Base-by-base conservation (phyloP, 2,888 invertebrate species). In the Leptinotarsa peninsularis region DNA sequence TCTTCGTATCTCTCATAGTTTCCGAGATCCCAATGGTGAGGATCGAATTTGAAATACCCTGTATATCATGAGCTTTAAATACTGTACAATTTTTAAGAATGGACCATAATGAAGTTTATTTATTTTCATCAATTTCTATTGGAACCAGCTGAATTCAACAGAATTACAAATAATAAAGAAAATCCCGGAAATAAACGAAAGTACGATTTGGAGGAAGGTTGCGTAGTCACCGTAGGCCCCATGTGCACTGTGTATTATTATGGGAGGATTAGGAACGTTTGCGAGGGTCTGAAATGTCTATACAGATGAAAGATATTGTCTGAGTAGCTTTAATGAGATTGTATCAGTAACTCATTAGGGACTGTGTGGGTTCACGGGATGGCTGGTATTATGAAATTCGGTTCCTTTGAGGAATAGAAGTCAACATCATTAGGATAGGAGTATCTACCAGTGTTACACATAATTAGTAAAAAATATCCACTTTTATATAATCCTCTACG, bases 311-410 rank as follows among this genome's bases (percentile, higher is more conserved):
- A 83, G 84, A 84, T 83, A 83, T 81, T 81, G 79, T 79, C 75
- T 58, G 71, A 75, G 74, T 71, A 60, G 82, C 83, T 82, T 81
- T 84, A 85, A 85, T 84, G 84, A 85, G 85, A 85, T 85, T 83
- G 82, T 85, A 85, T 85, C 85, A 84, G 84, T 84, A 84, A 84
- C 85, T 85, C 85, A 85, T 85, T 85, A 85, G 82, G 75, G 81
- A 81, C 80, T 43, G 80, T 81, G 80, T 81, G 81, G 81, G 79
- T 80, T 76, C 78, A 74, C 78, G 78, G 73, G 80, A 81, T 5
- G 58, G 58, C 58, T 23, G 23, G 82, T 82, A 33, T 63, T 63
- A 43, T 43, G 43, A 43, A 63, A 43, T 17, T 33, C 3, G 7
- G 60, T 23, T 56, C 1, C 33, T n/a, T 18, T n/a, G n/a, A 63